Evolutionary conservation across 2,797 vertebrate species (phyloP).

Genomic region (Acrocephalus scirpaceus): DNA sequence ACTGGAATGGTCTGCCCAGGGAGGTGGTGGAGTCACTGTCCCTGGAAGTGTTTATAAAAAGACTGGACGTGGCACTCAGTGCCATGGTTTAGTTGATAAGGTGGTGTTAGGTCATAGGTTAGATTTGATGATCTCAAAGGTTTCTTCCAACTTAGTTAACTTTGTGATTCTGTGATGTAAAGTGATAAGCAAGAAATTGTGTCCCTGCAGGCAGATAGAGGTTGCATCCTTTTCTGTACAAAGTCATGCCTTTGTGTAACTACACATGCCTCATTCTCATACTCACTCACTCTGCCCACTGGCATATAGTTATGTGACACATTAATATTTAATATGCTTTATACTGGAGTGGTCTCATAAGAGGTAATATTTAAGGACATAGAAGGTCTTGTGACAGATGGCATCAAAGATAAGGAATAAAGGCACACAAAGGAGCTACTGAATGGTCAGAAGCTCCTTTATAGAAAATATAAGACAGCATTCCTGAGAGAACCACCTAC

Average conservation of each 20-base stretch:
- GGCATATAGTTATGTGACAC: background rate
- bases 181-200: background rate
- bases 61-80: rapidly evolving
- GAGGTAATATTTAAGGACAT: background rate
- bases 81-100: background rate
- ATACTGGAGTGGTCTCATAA: background rate
- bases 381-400: conserved; percentile 2
- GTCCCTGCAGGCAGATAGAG: background rate
- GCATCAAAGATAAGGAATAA: conserved; percentile 5
- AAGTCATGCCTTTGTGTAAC: background rate
- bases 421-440: background rate
- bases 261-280: background rate
- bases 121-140: background rate
- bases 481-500: background rate
- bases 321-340: conserved; percentile 12
- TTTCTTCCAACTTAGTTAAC: background rate
- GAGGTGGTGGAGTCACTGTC: background rate
- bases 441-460: background rate
- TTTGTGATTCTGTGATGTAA: background rate
- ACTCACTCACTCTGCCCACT: background rate
- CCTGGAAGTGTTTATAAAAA: background rate
- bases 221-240: background rate
- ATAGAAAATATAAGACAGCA: background rate
- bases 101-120: background rate
- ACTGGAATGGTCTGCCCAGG: background rate